Percentiles rank a stretch among this genome's conserved stretches.
Evolutionary conservation across 2,888 invertebrate species (phyloP).

Genomic region (Muscina levida): DNA sequence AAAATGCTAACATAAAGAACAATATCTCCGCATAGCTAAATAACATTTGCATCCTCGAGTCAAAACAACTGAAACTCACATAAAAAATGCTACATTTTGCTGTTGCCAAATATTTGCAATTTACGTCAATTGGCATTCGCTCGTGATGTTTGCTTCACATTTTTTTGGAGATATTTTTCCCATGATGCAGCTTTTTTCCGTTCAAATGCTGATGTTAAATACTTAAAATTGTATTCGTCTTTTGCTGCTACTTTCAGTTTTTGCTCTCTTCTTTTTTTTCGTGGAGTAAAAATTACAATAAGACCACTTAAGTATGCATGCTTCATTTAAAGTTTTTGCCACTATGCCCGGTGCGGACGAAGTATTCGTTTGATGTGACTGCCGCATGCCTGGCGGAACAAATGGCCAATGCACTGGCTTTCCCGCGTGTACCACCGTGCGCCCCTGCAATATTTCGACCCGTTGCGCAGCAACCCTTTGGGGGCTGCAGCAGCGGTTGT

Average conservation of each 20-base stretch:
- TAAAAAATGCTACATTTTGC: slow-evolving; percentile 3
- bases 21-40: not conserved
- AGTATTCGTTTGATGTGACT: slow-evolving; percentile 32
- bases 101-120: slow-evolving; percentile 42
- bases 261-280: slow-evolving; percentile 6
- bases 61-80: not conserved
- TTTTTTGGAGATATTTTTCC: not conserved
- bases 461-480: not conserved
- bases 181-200: not conserved
- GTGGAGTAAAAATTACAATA: slow-evolving; percentile 6
- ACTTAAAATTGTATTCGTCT: slow-evolving; percentile 4
- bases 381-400: slow-evolving; percentile 35
- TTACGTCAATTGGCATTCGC: slow-evolving; percentile 49
- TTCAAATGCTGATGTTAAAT: not conserved
- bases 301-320: slow-evolving; percentile 22
- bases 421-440: too few species aligned
- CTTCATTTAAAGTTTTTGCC: slow-evolving; percentile 29
- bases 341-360: not conserved
- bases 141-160: slow-evolving; percentile 10
- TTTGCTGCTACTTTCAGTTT: not conserved
- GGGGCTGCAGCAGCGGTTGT: slow-evolving; percentile 23
- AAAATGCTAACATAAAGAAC: not conserved
- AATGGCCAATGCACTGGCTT: slow-evolving; percentile 42
- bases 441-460: slow-evolving; percentile 6
- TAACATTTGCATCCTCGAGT: slow-evolving; percentile 36